These are phyloP conservation scores for Panulirus ornatus DNA, from an alignment of 1,140 invertebrate species.

Conservation along the genomic window DNA sequence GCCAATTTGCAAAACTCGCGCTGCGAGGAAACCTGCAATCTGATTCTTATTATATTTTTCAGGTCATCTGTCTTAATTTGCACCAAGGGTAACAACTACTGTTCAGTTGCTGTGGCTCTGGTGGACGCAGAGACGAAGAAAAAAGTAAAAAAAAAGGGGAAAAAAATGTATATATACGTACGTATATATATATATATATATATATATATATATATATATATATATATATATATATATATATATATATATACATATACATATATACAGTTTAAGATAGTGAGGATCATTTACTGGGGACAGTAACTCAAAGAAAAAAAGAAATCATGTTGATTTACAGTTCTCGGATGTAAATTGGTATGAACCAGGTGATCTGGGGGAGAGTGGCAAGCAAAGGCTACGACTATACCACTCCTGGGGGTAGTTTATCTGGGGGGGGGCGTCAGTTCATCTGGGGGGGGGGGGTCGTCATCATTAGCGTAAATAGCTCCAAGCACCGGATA, in stretches of 20 bases:
- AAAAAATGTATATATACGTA: conserved; percentile 14
- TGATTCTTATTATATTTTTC: conserved; percentile 29
- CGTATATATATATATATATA: conserved; percentile 4
- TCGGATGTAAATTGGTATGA: too few species aligned
- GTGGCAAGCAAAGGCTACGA: too few species aligned
- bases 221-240: conserved; percentile 20
- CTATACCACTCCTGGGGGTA: too few species aligned
- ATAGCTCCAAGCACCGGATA: too few species aligned
- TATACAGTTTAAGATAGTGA: neutral
- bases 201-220: neutral
- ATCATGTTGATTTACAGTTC: too few species aligned
- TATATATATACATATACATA: conserved; percentile 9
- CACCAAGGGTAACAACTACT: neutral
- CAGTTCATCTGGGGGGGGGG: too few species aligned
- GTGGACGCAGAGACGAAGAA: neutral
- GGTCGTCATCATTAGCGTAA: too few species aligned
- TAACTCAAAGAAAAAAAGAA: too few species aligned
- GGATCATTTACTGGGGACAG: neutral
- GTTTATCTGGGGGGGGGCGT: too few species aligned
- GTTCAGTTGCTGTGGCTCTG: too few species aligned
- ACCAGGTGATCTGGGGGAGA: too few species aligned
- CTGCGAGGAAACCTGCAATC: conserved; percentile 18
- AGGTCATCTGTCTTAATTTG: conserved; percentile 28
- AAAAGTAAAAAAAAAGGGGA: neutral
- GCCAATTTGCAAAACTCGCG: conserved; percentile 3